Conservation (phyloP, 1,140 invertebrate genomes). For the Patella vulgata region DNA sequence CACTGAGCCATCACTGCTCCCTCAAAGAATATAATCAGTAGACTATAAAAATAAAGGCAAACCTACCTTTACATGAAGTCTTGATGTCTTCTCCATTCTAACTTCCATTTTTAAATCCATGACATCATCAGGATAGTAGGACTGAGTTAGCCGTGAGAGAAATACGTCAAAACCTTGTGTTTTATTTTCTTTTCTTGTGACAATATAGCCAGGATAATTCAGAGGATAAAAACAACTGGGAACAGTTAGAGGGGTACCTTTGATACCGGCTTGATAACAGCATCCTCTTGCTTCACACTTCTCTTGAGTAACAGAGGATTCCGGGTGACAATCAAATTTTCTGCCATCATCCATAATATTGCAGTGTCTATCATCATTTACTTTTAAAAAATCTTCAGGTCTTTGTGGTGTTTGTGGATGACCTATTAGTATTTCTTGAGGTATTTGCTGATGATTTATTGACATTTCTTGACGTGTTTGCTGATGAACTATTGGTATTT, state of each 20-base stretch:
- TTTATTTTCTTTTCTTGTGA: slow-evolving; percentile 17
- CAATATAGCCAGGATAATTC: slow-evolving; percentile 38
- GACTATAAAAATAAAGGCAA: not conserved
- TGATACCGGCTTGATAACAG: too few relatives aligned
- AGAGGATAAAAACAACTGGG: slow-evolving; percentile 47
- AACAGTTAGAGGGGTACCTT: slow-evolving; percentile 12
- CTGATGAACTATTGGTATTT: too few relatives aligned
- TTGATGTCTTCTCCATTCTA: slow-evolving; percentile 29
- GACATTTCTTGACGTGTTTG: too few relatives aligned
- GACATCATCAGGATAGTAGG: slow-evolving; percentile 45
- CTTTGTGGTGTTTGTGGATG: too few relatives aligned
- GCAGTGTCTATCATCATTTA: too few relatives aligned
- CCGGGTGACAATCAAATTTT: too few relatives aligned
- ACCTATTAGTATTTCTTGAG: too few relatives aligned
- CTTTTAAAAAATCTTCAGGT: too few relatives aligned
- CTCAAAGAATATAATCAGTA: too few relatives aligned
- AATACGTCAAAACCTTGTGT: slow-evolving; percentile 22
- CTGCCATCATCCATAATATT: too few relatives aligned
- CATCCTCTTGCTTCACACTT: slow-evolving; percentile 77
- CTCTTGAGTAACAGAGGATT: slow-evolving; percentile 72
- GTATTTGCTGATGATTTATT: too few relatives aligned
- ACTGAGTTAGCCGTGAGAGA: slow-evolving; percentile 23
- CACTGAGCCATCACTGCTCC: too few relatives aligned
- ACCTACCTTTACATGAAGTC: slow-evolving; percentile 46
- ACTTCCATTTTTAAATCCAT: slow-evolving; percentile 39